Conservation (phyloP, 2,888 invertebrate genomes). For the Xanthia togata region DNA sequence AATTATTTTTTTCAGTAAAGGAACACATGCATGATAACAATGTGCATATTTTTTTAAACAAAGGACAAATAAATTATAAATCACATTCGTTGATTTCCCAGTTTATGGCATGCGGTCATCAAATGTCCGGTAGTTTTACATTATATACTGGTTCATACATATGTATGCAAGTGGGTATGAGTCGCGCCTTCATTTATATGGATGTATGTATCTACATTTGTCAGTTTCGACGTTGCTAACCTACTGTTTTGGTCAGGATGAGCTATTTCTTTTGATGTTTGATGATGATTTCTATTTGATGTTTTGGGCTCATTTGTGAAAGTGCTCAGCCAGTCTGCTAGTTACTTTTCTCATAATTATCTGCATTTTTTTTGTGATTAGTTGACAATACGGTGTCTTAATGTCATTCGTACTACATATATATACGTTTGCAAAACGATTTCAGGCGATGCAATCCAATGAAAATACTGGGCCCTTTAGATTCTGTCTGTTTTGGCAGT, state of each 20-base stretch:
- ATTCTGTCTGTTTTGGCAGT: background rate
- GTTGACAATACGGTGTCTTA: background rate
- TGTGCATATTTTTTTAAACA: slow-evolving; percentile 28
- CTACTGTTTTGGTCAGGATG: slow-evolving; percentile 27
- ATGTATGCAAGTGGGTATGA: slow-evolving; percentile 37
- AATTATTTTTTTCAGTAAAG: background rate
- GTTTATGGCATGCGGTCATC: slow-evolving; percentile 58
- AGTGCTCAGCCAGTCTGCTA: background rate
- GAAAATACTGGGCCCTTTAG: background rate
- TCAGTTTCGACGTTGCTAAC: slow-evolving; percentile 43
- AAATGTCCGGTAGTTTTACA: slow-evolving; percentile 45
- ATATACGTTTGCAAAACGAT: background rate
- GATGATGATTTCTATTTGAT: no score
- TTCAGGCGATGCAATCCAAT: background rate
- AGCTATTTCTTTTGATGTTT: slow-evolving; percentile 25
- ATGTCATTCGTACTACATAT: background rate
- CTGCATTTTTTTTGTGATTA: background rate
- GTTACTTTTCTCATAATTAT: background rate
- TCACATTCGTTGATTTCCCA: slow-evolving; percentile 48
- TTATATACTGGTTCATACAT: slow-evolving; percentile 27
- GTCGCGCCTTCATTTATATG: slow-evolving; percentile 21
- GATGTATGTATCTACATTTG: background rate
- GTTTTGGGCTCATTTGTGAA: background rate
- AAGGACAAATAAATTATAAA: slow-evolving; percentile 31
- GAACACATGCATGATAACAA: slow-evolving; percentile 24